Conservation (phyloP, 2,797 vertebrate species). For the Pseudochaenichthys georgianus region DNA sequence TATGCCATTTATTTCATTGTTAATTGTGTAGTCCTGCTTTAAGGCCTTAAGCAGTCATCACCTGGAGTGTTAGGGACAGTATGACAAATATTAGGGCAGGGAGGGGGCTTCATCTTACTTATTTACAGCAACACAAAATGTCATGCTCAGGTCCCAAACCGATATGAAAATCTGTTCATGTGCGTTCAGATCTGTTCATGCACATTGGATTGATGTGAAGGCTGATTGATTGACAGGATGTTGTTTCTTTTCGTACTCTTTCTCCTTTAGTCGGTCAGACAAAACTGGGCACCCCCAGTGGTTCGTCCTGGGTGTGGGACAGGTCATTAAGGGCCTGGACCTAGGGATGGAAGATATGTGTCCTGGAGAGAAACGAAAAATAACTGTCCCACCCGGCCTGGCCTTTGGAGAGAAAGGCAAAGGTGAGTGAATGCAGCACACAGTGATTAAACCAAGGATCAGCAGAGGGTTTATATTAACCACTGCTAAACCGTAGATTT, state of each 20-base stretch:
- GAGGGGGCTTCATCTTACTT: background rate
- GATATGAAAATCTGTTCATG: background rate
- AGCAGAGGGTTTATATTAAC: background rate
- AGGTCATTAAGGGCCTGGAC: conserved; percentile 96
- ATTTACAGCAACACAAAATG: too few relatives aligned
- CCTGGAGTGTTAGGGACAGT: background rate
- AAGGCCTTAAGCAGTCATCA: background rate
- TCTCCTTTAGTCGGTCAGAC: conserved; percentile 88
- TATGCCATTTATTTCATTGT: background rate
- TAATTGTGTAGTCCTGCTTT: background rate
- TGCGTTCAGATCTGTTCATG: too few relatives aligned
- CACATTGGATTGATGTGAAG: background rate
- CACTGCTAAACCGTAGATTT: background rate
- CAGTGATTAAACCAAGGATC: background rate
- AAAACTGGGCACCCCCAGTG: conserved; percentile 94
- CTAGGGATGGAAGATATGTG: conserved; percentile 95
- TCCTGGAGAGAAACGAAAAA: conserved; percentile 93
- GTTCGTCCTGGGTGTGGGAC: conserved; percentile 95
- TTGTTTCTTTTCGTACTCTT: background rate
- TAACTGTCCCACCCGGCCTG: conserved; percentile 90
- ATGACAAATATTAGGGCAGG: background rate
- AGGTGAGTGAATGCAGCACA: conserved; percentile 75
- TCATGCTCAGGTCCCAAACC: background rate
- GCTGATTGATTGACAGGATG: background rate
- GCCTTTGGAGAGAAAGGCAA: conserved; percentile 93